Base-by-base conservation (phyloP, 2,797 vertebrate genomes). In the Sebastes elongatus region DNA sequence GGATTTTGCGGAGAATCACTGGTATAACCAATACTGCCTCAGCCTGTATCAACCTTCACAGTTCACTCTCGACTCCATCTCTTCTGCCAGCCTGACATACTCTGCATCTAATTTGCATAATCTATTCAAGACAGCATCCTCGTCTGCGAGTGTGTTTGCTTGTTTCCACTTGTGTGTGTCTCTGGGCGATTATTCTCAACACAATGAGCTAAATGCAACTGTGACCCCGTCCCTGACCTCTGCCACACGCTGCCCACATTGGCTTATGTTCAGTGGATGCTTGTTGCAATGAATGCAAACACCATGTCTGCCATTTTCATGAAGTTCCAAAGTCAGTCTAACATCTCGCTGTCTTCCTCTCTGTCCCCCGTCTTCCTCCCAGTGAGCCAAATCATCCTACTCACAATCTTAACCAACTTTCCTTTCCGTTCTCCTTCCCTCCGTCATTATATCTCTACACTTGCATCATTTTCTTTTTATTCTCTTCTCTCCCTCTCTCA, bases 161-260 rank as follows among this genome's bases (percentile, higher is more conserved):
- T 71, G 62, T 79, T 75, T 82, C 27, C 18, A 66, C 28, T 22
- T 75, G 60, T 75, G 30, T 57, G 30, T 53, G 32, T 84, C 10
- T 69, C 1, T 35, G 18, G 20, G 10, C 13, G 7, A 76, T 90
- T 71, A 84, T 70, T 81, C 52, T 63, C 67, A 33, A 61, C 30
- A 74, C 75, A 87, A 81, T 67, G 42, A 86, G 61, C 49, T 76
- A 78, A 92, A 89, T 77, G 63, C 30, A 73, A 78, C 62, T 16
- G 53, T 85, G 79, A 88, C 85, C 79, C 78, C 76, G 86, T 88
- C 83, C 80, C 76, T 80, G 86, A 88, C 79, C 78, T 85, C 79
- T 60, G 60, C 55, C 76, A 28, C 23, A 46, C 16, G 4, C 22
- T 55, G 64, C 49, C 5, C 27, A 49, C 25, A 59, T 72, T 71